Evolutionary conservation across 1,140 invertebrate genomes (phyloP).

Genomic region (Thereuonema tuberculata): DNA sequence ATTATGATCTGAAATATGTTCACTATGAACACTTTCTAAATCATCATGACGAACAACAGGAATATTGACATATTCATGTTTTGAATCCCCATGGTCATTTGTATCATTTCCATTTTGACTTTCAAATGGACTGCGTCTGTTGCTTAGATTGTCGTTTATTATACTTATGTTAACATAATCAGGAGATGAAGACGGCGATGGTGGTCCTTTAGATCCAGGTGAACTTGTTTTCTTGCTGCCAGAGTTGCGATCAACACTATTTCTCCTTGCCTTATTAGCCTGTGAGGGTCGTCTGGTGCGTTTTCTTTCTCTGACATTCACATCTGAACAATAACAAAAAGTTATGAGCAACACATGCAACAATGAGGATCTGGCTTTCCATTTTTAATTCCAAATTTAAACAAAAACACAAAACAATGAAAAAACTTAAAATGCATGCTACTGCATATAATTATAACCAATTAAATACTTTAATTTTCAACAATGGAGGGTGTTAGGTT

Average conservation of each 20-base stretch:
- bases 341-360: no score
- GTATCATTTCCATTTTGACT: conserved; percentile 2
- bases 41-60: not conserved
- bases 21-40: not conserved
- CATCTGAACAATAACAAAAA: not conserved
- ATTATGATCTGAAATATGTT: not conserved
- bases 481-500: no score
- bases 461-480: no score
- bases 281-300: not conserved
- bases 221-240: not conserved
- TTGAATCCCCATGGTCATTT: no score
- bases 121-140: no score
- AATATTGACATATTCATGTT: not conserved
- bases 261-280: not conserved
- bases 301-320: not conserved
- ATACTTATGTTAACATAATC: conserved; percentile 21
- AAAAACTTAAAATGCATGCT: no score
- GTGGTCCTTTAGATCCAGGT: not conserved
- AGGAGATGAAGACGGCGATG: conserved; percentile 13
- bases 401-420: no score
- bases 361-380: no score
- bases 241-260: not conserved
- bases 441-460: no score
- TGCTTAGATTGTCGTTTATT: conserved; percentile 3
- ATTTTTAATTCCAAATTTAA: no score